Evolutionary conservation across 2,113 vertebrate species (phyloP), one percentile per base, ranked within the genome.

Genomic region (Lates calcarifer): DNA sequence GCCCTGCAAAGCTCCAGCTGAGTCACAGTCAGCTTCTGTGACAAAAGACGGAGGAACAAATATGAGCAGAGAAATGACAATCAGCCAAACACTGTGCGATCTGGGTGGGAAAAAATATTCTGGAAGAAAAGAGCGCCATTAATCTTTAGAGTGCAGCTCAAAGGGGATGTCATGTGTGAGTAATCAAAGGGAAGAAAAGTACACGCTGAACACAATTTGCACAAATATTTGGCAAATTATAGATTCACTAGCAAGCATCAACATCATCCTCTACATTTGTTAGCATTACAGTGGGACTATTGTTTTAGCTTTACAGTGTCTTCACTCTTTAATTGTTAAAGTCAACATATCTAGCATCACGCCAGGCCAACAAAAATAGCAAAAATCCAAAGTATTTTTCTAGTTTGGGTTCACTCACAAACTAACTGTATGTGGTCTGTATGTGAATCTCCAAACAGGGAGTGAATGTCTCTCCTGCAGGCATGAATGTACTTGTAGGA

Each of bases 11-110:
- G 80, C 88, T 90, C 86, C 82, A 87, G 87, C 91, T 91, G 91
- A 94, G 89, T 92, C 91, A 88, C 58, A 88, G 79, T 86, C 77
- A 72, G 77, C 56, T 75, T 70, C 77, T 63, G 65, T 64, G 88
- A 91, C 84, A 86, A 91, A 87, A 85, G 82, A 74, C 62, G 8
- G 78, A 76, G 74, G 79, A 81, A 89, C 74, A 90, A 85, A 89
- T 71, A 79, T 7, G 13, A 76, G 74, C 62, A 55, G 68, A 74
- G 78, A 83, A 61, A 87, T 85, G 73, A 84, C 84, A 86, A 84
- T 75, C 82, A 83, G 72, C 67, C 78, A 73, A 84, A 84, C 77
- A 49, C 57, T 53, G 51, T 28, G 53, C 63, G 74, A 90, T 83
- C 47, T 77, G 76, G 60, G 64, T 55, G 41, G 43, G 74, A 14